Base-by-base conservation (phyloP, 2,797 vertebrate genomes). In the Rhyacichthys aspro region DNA sequence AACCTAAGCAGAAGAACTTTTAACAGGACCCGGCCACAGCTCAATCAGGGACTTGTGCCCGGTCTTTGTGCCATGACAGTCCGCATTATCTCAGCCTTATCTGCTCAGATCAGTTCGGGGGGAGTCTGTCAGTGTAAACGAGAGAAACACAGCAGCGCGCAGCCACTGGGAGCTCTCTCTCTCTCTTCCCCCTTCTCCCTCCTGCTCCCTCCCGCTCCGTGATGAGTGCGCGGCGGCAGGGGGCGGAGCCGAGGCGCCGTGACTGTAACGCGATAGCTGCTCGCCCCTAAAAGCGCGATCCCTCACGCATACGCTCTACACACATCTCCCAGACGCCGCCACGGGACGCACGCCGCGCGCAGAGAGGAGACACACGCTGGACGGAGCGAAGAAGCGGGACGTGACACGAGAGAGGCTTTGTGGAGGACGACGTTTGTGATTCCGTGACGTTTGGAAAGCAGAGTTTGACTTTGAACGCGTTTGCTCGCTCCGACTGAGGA, bases 221-320 rank as follows among this genome's bases (percentile, higher is more conserved):
- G 89, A 90, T 90, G 90, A 84, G 89, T 70, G 83, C 83, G 81
- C 78, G 83, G 77, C 81, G 62, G 78, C 90, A 90, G 86, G 78
- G 66, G 94, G 95, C 91, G 95, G 94, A 83, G 89, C 84, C 87
- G 85, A 80, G 86, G 86, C 89, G 90, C 89, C 73, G 74, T 60
- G 91, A 89, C 90, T 93, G 94, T 94, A 93, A 94, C 90, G 91
- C 92, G 94, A 95, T 92, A 88, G 92, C 86, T 85, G 91, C 77
- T 86, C 87, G 63, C 91, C 79, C 92, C 90, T 36, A 88, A 77
- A 90, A 90, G 83, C 84, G 72, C 79, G 68, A 90, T 90, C 89
- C 74, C 90, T 90, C 88, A 77, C 91, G 88, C 91, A 88, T 93
- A 87, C 58, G 7, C 61, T 32, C 15, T 14, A 63, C 82, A 73